Conservation (phyloP, 2,888 invertebrate species). For the Chrysolina americana region DNA sequence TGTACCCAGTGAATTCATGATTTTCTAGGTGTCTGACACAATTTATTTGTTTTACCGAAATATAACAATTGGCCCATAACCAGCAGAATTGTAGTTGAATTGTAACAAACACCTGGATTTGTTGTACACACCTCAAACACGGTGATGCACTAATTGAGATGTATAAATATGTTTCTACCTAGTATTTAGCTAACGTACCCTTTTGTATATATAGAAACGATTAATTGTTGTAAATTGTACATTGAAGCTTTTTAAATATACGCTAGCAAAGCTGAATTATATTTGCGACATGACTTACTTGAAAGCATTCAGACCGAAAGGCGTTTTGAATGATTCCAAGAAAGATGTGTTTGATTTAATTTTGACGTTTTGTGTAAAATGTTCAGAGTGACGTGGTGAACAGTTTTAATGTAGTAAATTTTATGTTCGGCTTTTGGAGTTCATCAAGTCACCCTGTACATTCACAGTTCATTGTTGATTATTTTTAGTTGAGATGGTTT, state of each 20-base stretch:
- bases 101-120: constrained; percentile 5
- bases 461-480: constrained; percentile 39
- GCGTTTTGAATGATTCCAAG: neutral
- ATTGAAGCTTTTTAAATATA: constrained; percentile 11
- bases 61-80: neutral
- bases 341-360: neutral
- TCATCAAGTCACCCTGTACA: constrained; percentile 3
- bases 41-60: neutral
- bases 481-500: constrained; percentile 39
- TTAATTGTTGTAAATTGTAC: constrained; percentile 6
- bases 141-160: constrained; percentile 7
- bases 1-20: neutral
- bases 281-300: constrained; percentile 1
- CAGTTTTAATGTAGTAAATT: neutral
- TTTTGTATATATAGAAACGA: neutral
- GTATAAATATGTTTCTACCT: constrained; percentile 9
- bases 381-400: neutral
- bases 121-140: neutral
- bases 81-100: neutral
- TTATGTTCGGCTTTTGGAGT: neutral
- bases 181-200: constrained; percentile 1
- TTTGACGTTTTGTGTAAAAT: neutral
- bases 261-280: constrained; percentile 4
- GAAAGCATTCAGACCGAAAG: neutral
- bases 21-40: constrained; percentile 10